Evolutionary conservation across 1,140 invertebrate species (phyloP), one percentile per base, ranked within the genome.

Genomic region (Sipha flava): DNA sequence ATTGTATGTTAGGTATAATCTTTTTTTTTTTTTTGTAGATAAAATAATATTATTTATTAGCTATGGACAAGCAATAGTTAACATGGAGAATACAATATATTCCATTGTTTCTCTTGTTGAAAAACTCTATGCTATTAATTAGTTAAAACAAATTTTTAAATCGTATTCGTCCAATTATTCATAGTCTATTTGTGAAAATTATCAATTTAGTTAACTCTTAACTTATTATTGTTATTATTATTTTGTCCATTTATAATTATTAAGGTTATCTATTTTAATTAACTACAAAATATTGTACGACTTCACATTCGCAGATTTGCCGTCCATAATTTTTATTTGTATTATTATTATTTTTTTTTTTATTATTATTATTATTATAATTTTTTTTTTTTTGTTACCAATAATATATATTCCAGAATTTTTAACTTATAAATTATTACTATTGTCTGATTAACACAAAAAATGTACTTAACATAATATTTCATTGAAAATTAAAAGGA

Each of bases 271-370:
- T 66, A 66, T 54, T 59, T n/a, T 59, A 57, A 43, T 26, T 59
- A 77, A 57, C 10, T 59, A 45, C 12, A 73, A 73, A 26, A 77
- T 77, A 29, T 57, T 59, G 26, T 77, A 77, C 9, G 9, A 54
- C 18, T 54, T 77, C 52, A 77, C 34, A 77, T 77, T 77, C 21
- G 26, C 70, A 52, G 45, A 54, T 52, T 77, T 77, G 34, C 73
- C 73, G 73, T 77, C 73, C 73, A 77, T 54, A n/a, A 73, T 75
- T 75, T 52, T 66, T 26, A 62, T 62, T 62, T 62, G 18, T 66
- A 43, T 34, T 29, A 59, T 40, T 66, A 16, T 14, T 34, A 62
- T 34, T n/a, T 31, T 62, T 2, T 34, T 62, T 62, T 26, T 62
- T 31, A 31, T 31, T 16, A 31, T 31, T 31, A 34, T 29, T 16